Percentiles rank a stretch among this genome's conserved stretches.
Conservation (phyloP, 1,140 invertebrate species). For the Anthonomus grandis region DNA sequence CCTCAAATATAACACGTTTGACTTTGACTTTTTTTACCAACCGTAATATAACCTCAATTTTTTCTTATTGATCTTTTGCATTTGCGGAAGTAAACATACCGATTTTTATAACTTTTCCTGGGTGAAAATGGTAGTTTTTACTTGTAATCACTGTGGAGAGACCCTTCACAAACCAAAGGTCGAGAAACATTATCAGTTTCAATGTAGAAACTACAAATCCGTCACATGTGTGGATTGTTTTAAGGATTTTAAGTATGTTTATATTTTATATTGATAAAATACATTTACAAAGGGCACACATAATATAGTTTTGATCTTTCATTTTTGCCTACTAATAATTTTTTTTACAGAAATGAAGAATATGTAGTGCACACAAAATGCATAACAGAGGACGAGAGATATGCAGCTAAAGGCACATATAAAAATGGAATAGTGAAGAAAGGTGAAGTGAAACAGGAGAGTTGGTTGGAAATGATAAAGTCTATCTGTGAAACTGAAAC, state of each 20-base stretch:
- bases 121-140: constrained; percentile 91
- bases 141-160: constrained; percentile 86
- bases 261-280: no score
- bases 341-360: constrained; percentile 65
- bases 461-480: constrained; percentile 82
- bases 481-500: constrained; percentile 64
- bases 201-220: constrained; percentile 51
- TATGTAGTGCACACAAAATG: constrained; percentile 87
- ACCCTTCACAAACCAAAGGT: constrained; percentile 87
- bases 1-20: no score
- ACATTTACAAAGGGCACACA: no score
- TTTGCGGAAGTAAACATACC: no score
- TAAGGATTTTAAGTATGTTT: constrained; percentile 75
- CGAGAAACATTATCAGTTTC: constrained; percentile 80
- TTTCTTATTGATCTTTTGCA: no score
- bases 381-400: constrained; percentile 86
- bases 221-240: constrained; percentile 88
- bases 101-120: no score
- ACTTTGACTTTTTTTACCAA: no score
- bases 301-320: no score
- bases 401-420: constrained; percentile 79
- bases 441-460: constrained; percentile 85
- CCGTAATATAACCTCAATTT: no score
- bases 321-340: no score
- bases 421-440: constrained; percentile 72